phyloP scores from a whole-genome alignment of 2,888 invertebrate genomes.

The Drymonia ruficornis region DNA sequence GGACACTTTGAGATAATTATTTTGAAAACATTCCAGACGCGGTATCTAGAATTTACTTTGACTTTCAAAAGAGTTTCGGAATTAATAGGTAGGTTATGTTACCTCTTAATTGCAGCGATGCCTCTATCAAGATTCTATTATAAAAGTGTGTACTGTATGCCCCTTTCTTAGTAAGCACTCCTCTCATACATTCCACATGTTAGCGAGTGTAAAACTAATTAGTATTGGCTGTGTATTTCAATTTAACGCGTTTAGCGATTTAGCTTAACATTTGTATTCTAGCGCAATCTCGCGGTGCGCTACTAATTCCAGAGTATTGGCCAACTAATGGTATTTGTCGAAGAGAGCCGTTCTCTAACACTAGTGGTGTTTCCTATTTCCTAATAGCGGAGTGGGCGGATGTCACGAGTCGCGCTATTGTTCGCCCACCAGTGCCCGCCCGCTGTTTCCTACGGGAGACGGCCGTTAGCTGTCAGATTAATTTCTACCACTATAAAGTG shows the following conservation, averaged over 20 bases:
- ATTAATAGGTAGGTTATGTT: too few relatives aligned
- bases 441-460: conserved; percentile 16
- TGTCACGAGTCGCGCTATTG: conserved; percentile 54
- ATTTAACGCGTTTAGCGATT: conserved; percentile 5
- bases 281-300: not conserved
- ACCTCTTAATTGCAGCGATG: too few relatives aligned
- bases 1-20: too few relatives aligned
- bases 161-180: not conserved
- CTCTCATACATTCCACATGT: not conserved
- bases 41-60: too few relatives aligned
- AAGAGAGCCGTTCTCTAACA: conserved; percentile 30
- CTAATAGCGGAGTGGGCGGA: conserved; percentile 47
- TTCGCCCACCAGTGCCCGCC: conserved; percentile 37
- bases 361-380: conserved; percentile 48
- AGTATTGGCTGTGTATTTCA: conserved; percentile 1
- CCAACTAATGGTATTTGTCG: conserved; percentile 16
- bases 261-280: conserved; percentile 5
- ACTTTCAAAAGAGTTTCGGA: too few relatives aligned
- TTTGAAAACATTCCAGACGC: too few relatives aligned
- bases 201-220: conserved; percentile 1
- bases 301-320: conserved; percentile 4
- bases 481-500: not conserved
- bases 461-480: not conserved
- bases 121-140: too few relatives aligned
- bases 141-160: not conserved